Evolutionary conservation across 2,113 vertebrate genomes (phyloP).

Genomic region (Pachypanchax playfairii): DNA sequence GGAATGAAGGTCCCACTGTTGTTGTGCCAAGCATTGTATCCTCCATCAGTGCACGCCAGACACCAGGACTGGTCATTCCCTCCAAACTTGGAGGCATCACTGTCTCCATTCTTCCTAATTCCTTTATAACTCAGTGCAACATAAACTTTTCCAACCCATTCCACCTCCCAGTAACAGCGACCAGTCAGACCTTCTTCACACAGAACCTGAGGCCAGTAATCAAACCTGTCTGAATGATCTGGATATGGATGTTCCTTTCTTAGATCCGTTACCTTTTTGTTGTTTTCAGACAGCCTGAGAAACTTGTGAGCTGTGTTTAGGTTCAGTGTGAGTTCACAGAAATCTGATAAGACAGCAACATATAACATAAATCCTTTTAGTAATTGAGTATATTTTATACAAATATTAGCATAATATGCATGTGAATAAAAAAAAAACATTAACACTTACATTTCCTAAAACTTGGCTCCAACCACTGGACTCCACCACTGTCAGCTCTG

Average conservation of each 20-base stretch:
- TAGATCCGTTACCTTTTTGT: conserved; percentile 21
- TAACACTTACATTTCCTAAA: conserved; percentile 21
- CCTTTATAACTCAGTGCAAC: conserved; percentile 22
- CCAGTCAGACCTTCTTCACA: conserved; percentile 4
- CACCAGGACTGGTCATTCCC: conserved; percentile 32
- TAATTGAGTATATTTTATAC: neutral
- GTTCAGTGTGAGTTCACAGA: neutral
- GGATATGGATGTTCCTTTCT: neutral
- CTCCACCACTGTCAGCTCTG: conserved; percentile 9
- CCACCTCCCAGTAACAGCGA: conserved; percentile 38
- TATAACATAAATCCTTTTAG: neutral
- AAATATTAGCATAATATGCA: no score
- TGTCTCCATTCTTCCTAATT: conserved; percentile 6
- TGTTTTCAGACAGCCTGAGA: conserved; percentile 17
- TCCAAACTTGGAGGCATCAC: conserved; percentile 10
- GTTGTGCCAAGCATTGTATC: conserved; percentile 13
- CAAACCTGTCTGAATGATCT: conserved; percentile 15
- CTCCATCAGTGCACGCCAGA: conserved; percentile 14
- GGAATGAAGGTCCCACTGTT: conserved; percentile 2
- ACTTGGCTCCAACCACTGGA: conserved; percentile 12
- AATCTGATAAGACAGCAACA: conserved; percentile 11
- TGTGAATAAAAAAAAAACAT: neutral
- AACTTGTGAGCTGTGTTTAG: conserved; percentile 10
- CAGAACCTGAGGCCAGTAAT: conserved; percentile 33
- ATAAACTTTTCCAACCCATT: conserved; percentile 18